phyloP scores from a whole-genome alignment of 2,113 vertebrate genomes.

The Calcarius ornatus region DNA sequence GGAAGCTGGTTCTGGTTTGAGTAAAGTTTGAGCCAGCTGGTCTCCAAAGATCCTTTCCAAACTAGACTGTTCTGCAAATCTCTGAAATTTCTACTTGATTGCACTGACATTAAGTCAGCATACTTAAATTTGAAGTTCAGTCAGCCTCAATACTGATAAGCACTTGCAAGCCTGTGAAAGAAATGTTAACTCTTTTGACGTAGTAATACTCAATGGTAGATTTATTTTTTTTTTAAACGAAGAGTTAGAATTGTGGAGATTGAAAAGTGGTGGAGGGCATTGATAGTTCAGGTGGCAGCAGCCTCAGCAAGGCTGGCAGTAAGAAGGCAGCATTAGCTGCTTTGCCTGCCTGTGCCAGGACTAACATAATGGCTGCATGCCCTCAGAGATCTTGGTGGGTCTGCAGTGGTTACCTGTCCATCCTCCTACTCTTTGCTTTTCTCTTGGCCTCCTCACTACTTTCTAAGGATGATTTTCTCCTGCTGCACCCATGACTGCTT shows the following conservation, averaged over 20 bases:
- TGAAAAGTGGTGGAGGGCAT: not conserved
- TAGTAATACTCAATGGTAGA: fast-evolving
- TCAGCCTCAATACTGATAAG: not conserved
- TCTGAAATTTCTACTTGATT: not conserved
- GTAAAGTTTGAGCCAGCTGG: not conserved
- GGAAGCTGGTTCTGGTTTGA: not conserved
- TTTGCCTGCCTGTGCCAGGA: not conserved
- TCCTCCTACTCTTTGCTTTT: not conserved
- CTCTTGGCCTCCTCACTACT: not conserved
- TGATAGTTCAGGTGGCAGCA: not conserved
- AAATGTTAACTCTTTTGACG: not conserved
- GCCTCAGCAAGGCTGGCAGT: not conserved
- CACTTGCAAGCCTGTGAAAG: not conserved
- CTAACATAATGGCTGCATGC: not conserved
- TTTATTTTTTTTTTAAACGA: not conserved
- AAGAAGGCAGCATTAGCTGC: not conserved
- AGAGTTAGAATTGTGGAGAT: not conserved
- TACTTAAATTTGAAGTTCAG: not conserved
- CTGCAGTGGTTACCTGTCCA: not conserved
- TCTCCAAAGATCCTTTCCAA: not conserved
- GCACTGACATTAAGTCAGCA: not conserved
- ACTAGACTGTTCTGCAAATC: not conserved
- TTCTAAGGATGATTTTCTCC: not conserved
- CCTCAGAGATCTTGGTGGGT: not conserved
- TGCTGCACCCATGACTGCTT: not conserved